Evolutionary conservation across 2,113 vertebrate genomes (phyloP).

Genomic region (Halichoerus grypus): DNA sequence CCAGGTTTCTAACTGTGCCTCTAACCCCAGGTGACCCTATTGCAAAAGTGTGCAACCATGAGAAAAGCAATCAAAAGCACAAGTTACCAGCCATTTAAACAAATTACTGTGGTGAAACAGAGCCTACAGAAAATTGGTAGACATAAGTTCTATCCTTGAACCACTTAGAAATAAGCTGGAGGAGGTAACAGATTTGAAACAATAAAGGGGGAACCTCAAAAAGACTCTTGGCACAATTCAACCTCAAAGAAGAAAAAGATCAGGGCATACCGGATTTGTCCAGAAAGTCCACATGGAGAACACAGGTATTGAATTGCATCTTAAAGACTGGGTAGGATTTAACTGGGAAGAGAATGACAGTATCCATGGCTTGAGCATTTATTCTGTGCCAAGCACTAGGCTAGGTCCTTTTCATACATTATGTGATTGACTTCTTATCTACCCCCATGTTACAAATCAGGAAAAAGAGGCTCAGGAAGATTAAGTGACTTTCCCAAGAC

Average conservation of each 20-base stretch:
- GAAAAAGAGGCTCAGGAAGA: background rate
- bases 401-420: background rate
- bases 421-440: slow-evolving; percentile 13
- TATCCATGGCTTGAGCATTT: background rate
- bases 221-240: background rate
- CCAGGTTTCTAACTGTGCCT: background rate
- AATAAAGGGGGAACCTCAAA: background rate
- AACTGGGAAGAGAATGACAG: background rate
- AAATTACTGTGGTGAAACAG: background rate
- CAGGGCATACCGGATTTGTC: background rate
- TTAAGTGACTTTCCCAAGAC: background rate
- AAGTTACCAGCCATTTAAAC: background rate
- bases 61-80: background rate
- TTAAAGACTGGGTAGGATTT: background rate
- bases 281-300: background rate
- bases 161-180: background rate
- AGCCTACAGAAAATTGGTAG: background rate
- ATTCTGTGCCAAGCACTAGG: background rate
- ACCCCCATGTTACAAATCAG: background rate
- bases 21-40: background rate
- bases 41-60: background rate
- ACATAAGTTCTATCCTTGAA: background rate
- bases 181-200: background rate
- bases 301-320: background rate
- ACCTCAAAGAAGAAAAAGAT: background rate